These are phyloP conservation scores for Onychomys arenicola DNA, from an alignment of 2,797 vertebrate species.

Conservation along the genomic window DNA sequence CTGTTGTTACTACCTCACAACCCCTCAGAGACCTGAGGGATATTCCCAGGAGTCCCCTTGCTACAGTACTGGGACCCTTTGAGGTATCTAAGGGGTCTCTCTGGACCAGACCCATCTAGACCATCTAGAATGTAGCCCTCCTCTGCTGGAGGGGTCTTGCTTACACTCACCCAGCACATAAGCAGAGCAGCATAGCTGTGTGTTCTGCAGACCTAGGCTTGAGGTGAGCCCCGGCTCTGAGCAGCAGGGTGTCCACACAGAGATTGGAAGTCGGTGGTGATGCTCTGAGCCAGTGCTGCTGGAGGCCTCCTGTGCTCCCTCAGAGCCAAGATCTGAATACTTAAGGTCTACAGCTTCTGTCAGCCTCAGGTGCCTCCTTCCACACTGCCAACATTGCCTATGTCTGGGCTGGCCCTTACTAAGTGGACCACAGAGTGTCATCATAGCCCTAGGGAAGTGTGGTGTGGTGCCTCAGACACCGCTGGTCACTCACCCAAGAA, in stretches of 20 bases:
- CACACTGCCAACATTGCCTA: neutral
- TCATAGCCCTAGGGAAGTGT: neutral
- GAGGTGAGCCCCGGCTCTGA: neutral
- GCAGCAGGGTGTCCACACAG: neutral
- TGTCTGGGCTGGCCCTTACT: neutral
- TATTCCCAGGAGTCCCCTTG: neutral
- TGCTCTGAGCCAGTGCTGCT: neutral
- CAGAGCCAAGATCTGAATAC: too few species aligned
- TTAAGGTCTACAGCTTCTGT: fast-evolving
- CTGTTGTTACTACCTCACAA: neutral
- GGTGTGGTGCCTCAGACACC: neutral
- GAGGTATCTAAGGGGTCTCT: neutral
- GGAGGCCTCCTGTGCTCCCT: too few species aligned
- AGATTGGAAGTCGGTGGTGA: neutral
- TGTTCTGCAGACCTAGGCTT: too few species aligned
- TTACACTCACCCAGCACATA: neutral
- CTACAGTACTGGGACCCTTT: neutral
- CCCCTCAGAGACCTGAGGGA: neutral
- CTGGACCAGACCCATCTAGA: neutral
- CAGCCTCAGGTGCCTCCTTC: neutral
- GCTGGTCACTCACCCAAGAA: constrained; percentile 80
- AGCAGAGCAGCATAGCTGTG: neutral
- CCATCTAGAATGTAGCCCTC: neutral
- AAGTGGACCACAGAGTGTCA: neutral
- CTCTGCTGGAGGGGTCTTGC: neutral